A percentile compares a stretch with the other conserved stretches of the same genome.
phyloP scores from a whole-genome alignment of 2,888 invertebrate species.

The Bembecia ichneumoniformis region DNA sequence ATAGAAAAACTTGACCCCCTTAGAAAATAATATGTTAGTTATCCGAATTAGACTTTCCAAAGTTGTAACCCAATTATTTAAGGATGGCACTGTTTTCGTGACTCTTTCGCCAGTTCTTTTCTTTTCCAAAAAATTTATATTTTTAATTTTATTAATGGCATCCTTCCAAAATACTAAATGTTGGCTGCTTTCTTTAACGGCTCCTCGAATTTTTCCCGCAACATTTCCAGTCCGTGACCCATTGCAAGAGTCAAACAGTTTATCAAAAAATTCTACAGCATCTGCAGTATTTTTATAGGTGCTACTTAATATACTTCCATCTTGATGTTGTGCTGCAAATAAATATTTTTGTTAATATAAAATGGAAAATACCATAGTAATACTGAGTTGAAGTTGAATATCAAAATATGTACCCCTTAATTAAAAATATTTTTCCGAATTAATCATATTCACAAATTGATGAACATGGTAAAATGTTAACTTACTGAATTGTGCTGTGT shows the following conservation, averaged over 20 bases:
- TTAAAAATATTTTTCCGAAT: too few species aligned
- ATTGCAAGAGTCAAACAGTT: slow-evolving; percentile 4
- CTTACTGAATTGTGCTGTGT: too few species aligned
- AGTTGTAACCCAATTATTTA: too few species aligned
- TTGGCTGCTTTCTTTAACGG: too few species aligned
- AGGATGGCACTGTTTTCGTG: neutral
- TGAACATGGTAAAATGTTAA: too few species aligned
- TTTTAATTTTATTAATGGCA: neutral
- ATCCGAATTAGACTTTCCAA: too few species aligned
- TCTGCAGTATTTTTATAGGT: slow-evolving; percentile 1
- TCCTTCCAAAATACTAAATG: neutral
- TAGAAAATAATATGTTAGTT: neutral
- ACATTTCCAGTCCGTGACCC: neutral
- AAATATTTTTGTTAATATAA: neutral
- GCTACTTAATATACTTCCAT: neutral
- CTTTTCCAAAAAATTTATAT: neutral
- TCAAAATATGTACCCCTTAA: too few species aligned
- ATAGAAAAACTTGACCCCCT: slow-evolving; percentile 4
- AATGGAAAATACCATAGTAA: too few species aligned
- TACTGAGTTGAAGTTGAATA: too few species aligned
- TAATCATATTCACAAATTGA: too few species aligned
- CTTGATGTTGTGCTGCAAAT: neutral
- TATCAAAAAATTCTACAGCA: slow-evolving; percentile 3
- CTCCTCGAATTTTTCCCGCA: too few species aligned
- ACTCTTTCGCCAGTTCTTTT: neutral